Base-by-base conservation (phyloP, 2,888 invertebrate genomes). In the Incurvaria masculella region DNA sequence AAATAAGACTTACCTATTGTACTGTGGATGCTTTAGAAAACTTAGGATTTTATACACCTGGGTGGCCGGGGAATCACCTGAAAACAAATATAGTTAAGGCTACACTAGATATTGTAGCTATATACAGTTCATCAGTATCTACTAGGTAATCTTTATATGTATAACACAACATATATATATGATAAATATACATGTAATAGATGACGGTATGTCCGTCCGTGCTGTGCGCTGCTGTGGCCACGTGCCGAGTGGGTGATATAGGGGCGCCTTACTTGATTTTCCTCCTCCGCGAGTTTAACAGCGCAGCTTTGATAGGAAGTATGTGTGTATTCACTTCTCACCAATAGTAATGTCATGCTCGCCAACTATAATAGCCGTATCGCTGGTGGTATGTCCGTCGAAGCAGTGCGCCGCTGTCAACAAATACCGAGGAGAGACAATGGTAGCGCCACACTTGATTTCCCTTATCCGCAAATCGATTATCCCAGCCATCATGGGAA, bases 331-430 rank as follows among this genome's bases (percentile, higher is more conserved):
- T 6, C 5, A 23, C 5, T 23, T 6, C 23, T 33, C 23, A 73
- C 80, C 71, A 41, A 57, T 58, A 2, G 55, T 55, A 1, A 61
- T 51, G 46, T 75, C 52, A 55, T 84, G 81, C 52, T 83, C 83
- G 0, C 85, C 84, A 0, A 81, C 79, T 1, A 82, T 55, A 0
- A 80, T 57, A 0, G 59, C 76, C 0, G 69, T 51, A 5, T 60
- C 48, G 1, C 5, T 27, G 0, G 57, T 42, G 6, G 47, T 23
- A 41, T 57, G 59, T n/a, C 57, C 54, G 0, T 49, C 4, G 2
- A 82, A 51, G 55, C 84, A 85, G 56, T 85, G 85, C 0, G 80
- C 84, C 0, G 85, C 84, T 0, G 83, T 76, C 47, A 84, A 1
- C 0, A 79, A 65, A 54, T 76, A 69, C 1, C 52, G 55, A 0